Evolutionary conservation across 2,888 invertebrate species (phyloP), one percentile per base, ranked within the genome.

Genomic region (Hydrotaea diabolus): DNA sequence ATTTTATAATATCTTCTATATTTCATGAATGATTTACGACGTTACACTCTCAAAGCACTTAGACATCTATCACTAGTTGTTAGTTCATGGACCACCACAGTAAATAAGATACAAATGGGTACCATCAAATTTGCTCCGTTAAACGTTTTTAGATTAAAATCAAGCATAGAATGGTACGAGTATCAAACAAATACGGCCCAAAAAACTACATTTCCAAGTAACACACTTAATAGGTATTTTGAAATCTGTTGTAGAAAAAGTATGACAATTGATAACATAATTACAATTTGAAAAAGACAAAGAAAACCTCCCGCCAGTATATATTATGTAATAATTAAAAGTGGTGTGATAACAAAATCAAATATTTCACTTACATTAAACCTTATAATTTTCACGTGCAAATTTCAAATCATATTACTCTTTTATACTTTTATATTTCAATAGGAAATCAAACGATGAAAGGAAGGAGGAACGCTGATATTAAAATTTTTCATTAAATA

Each of bases 271-370:
- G 3, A 9, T 43, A 9, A 9, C 3, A 43, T 13, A 43, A 43
- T 43, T 15, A 43, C 43, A 43, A 9, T 43, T 81, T 8, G n/a
- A 79, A 82, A 73, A 64, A 85, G 86, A 89, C 87, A 88, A 89
- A 90, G 90, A 87, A 89, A 91, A 88, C 88, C 90, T 89, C 90
- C 91, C 90, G 90, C 90, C 90, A 91, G 88, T 87, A 90, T 91
- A 90, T 88, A 78, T 23, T 21, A 39, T 77, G 76, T 82, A 79
- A 85, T 85, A 81, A 85, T 76, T 69, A 43, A 87, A 90, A 91
- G 89, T 91, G 90, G 91, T 90, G 90, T 90, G 90, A 90, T 90
- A 91, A 89, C 87, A 85, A 69, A 86, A 64, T 64, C 66, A 62
- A 85, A 85, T 31, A 87, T 76, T 85, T 80, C 77, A 62, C 66